phyloP scores from a whole-genome alignment of 2,797 vertebrate genomes.

The Naso thynnoides region DNA sequence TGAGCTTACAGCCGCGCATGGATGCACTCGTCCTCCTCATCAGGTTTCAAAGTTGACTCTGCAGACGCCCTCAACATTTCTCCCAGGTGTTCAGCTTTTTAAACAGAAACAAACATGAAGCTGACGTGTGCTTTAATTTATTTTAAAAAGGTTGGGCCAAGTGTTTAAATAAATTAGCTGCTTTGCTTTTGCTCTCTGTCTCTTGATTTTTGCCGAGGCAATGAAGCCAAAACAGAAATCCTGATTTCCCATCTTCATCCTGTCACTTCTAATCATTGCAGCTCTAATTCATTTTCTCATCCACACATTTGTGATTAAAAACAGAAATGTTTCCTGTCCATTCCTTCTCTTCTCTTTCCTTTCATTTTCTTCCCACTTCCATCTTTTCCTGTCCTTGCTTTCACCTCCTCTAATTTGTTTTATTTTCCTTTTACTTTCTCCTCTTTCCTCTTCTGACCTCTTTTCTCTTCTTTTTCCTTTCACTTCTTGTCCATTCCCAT shows the following conservation, averaged over 20 bases:
- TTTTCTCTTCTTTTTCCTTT: background rate
- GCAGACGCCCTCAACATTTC: slow-evolving; percentile 19
- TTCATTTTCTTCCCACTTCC: background rate
- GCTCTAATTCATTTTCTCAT: slow-evolving; percentile 58
- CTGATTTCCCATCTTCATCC: slow-evolving; percentile 48
- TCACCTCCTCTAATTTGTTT: no score
- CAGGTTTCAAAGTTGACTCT: slow-evolving; percentile 15
- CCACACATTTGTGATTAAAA: slow-evolving; percentile 32
- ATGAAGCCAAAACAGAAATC: slow-evolving; percentile 47
- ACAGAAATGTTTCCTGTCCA: slow-evolving; percentile 20
- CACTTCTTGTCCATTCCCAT: background rate
- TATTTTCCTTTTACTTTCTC: no score
- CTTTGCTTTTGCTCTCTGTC: slow-evolving; percentile 30
- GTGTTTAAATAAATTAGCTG: slow-evolving; percentile 43
- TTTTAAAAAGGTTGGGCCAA: slow-evolving; percentile 26
- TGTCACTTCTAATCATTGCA: slow-evolving; percentile 66
- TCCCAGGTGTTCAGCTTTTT: background rate
- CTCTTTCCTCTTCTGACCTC: no score
- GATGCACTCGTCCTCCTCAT: slow-evolving; percentile 16
- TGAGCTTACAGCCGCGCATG: slow-evolving; percentile 31
- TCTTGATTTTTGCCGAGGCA: slow-evolving; percentile 48
- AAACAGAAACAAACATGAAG: background rate
- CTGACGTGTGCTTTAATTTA: slow-evolving; percentile 2
- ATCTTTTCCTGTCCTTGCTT: background rate
- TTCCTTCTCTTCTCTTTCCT: no score